These are phyloP conservation scores for Metallyticus violacea DNA, from an alignment of 2,888 invertebrate genomes.

Conservation along the genomic window DNA sequence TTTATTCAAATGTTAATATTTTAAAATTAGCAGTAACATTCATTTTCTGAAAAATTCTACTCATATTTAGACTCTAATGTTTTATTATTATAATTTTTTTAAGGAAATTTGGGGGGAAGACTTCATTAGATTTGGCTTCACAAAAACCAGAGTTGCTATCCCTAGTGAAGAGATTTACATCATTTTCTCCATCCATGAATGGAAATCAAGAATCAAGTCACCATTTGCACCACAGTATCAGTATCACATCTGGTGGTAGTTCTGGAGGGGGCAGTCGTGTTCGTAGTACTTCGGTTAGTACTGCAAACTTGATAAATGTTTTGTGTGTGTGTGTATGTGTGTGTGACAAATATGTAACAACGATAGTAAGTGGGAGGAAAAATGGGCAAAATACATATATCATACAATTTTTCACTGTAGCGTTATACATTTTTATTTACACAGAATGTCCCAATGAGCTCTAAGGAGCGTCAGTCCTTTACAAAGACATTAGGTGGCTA, in stretches of 20 bases:
- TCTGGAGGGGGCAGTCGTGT: background rate
- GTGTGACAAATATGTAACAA: too few species aligned
- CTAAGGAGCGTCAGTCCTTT: background rate
- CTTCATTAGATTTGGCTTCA: conserved; percentile 45
- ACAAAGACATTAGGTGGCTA: too few species aligned
- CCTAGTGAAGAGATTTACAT: conserved; percentile 35
- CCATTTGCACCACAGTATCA: conserved; percentile 17
- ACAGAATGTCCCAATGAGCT: background rate
- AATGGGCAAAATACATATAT: too few species aligned
- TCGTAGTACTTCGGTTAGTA: conserved; percentile 12
- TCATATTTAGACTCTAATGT: background rate
- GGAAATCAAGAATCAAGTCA: conserved; percentile 21
- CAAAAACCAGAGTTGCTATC: conserved; percentile 43
- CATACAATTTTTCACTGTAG: background rate
- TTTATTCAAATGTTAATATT: too few species aligned
- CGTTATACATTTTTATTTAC: background rate
- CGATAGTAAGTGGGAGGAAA: too few species aligned
- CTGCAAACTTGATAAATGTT: background rate
- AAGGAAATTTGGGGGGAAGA: conserved; percentile 47
- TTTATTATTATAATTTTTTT: conserved; percentile 21
- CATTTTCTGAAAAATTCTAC: too few species aligned
- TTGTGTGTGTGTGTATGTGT: too few species aligned
- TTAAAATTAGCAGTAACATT: too few species aligned
- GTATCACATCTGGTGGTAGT: conserved; percentile 10
- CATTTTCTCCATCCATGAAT: conserved; percentile 17